These are phyloP conservation scores for Drosophila silvestris DNA, from an alignment of 2,888 invertebrate genomes.

Conservation along the genomic window DNA sequence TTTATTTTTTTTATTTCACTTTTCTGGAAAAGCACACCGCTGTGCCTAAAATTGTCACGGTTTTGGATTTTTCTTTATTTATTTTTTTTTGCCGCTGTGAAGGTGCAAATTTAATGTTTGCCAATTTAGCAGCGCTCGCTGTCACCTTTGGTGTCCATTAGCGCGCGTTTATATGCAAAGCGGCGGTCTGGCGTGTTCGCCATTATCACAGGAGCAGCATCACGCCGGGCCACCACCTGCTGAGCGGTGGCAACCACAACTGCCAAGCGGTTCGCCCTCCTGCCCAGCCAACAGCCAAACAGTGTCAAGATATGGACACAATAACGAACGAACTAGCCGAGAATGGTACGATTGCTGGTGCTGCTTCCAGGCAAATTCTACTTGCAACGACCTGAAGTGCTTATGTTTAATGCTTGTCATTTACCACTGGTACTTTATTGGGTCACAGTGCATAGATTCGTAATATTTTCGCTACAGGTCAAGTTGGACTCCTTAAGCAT, in stretches of 20 bases:
- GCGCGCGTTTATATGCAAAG: constrained; percentile 82
- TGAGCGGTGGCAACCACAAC: constrained; percentile 60
- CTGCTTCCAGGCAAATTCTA: background rate
- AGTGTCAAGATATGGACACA: constrained; percentile 65
- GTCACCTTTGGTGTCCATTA: constrained; percentile 83
- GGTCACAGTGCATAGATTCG: constrained; percentile 29
- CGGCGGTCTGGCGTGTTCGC: constrained; percentile 66
- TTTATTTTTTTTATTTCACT: constrained; percentile 33
- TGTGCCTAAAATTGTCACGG: constrained; percentile 80
- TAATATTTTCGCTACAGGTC: background rate
- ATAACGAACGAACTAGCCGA: constrained; percentile 48
- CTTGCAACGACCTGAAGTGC: constrained; percentile 38
- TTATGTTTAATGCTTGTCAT: constrained; percentile 45
- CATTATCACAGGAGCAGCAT: constrained; percentile 80
- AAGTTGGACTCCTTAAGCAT: background rate
- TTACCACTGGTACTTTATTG: constrained; percentile 42
- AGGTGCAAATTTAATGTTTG: constrained; percentile 82
- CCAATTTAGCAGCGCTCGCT: constrained; percentile 81
- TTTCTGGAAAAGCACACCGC: constrained; percentile 79
- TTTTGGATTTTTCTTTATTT: constrained; percentile 29
- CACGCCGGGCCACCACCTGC: constrained; percentile 76
- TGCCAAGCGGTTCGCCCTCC: constrained; percentile 48
- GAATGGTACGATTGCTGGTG: constrained; percentile 16
- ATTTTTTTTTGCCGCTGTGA: constrained; percentile 50
- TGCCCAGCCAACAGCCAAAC: constrained; percentile 44